Conservation (phyloP, 1,140 invertebrate species). For the Apis cerana region DNA sequence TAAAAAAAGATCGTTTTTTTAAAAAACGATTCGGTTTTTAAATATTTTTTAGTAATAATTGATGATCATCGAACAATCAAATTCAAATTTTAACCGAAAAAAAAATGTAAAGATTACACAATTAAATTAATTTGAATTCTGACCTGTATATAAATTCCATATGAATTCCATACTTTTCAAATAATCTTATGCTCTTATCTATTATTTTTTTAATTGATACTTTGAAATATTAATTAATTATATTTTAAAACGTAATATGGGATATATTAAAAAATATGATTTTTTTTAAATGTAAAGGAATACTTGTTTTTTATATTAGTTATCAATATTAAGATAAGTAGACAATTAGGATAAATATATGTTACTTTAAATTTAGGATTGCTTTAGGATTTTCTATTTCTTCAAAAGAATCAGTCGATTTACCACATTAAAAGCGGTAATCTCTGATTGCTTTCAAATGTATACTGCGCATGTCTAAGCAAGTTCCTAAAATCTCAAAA, state of each 20-base stretch:
- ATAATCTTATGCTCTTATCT: not conserved
- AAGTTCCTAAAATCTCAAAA: conserved; percentile 32
- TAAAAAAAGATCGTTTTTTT: not conserved
- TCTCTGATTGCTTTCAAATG: conserved; percentile 31
- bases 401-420: conserved; percentile 13
- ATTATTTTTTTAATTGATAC: not conserved
- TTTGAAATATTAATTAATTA: not conserved
- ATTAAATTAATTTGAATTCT: conserved; percentile 23
- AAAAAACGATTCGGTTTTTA: not conserved
- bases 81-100: conserved; percentile 42
- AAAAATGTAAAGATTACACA: conserved; percentile 10
- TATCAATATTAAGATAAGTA: not conserved
- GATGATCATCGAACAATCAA: not conserved
- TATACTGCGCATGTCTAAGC: conserved; percentile 1
- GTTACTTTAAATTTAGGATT: not conserved
- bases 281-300: not conserved
- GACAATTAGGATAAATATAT: not conserved
- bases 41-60: conserved; percentile 46
- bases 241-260: no score
- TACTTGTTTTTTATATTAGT: not conserved
- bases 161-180: not conserved
- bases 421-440: conserved; percentile 12
- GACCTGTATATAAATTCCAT: conserved; percentile 18
- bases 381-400: not conserved
- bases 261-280: no score